phyloP scores from a whole-genome alignment of 1,140 invertebrate species.

The Camponotus vicinus region DNA sequence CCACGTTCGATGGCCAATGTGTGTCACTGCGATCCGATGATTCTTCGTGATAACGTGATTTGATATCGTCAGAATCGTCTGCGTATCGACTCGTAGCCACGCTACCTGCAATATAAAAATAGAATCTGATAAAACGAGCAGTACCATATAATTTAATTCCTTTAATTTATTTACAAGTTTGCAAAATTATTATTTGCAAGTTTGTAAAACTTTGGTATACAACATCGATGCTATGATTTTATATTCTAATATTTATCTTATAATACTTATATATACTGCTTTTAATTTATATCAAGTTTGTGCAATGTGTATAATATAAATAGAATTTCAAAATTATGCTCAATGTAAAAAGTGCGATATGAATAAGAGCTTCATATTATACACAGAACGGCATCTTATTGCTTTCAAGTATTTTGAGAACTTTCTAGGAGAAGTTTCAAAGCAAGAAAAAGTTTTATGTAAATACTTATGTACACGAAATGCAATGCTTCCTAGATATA shows the following conservation, averaged over 20 bases:
- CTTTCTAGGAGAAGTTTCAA: slow-evolving; percentile 1
- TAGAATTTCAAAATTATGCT: slow-evolving; percentile 17
- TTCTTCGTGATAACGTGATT: slow-evolving; percentile 87
- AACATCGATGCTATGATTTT: not conserved
- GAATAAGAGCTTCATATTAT: not conserved
- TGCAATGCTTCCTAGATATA: slow-evolving; percentile 38
- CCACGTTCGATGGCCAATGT: slow-evolving; percentile 87
- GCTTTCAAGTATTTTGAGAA: slow-evolving; percentile 6
- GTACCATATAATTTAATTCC: no score
- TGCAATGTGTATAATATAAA: not conserved
- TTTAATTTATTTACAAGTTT: no score
- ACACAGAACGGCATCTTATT: not conserved
- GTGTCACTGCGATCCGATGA: slow-evolving; percentile 87
- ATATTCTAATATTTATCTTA: no score
- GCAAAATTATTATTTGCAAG: no score
- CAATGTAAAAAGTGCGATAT: slow-evolving; percentile 12
- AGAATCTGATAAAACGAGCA: not conserved
- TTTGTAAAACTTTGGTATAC: not conserved
- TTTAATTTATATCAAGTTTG: slow-evolving; percentile 22
- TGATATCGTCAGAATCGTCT: slow-evolving; percentile 88
- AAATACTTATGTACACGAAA: slow-evolving; percentile 10
- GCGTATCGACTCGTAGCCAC: slow-evolving; percentile 88
- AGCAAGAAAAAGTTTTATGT: slow-evolving; percentile 28
- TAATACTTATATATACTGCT: not conserved
- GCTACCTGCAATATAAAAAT: slow-evolving; percentile 86